These are phyloP conservation scores for Stegodyphus mimosarum DNA, from an alignment of 1,140 invertebrate species.

Conservation along the genomic window DNA sequence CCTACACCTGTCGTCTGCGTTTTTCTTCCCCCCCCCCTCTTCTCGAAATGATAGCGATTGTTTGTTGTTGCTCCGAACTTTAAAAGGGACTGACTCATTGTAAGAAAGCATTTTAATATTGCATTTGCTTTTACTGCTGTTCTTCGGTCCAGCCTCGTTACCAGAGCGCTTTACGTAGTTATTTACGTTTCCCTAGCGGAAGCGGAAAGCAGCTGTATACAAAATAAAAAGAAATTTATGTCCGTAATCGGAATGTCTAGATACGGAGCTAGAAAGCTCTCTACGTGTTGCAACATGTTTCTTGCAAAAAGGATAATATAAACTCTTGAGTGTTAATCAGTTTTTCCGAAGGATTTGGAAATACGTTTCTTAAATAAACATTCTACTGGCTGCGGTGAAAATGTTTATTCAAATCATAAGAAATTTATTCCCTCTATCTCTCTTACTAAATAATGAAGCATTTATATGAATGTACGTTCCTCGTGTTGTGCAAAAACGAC, in stretches of 20 bases:
- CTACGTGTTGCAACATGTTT: neutral
- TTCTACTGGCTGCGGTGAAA: too few species aligned
- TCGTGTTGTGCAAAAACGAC: too few species aligned
- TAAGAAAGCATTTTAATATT: neutral
- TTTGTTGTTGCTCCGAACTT: neutral
- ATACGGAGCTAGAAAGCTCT: neutral
- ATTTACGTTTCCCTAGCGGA: neutral
- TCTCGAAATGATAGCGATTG: neutral
- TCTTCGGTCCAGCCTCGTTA: neutral
- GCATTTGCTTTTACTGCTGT: neutral
- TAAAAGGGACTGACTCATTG: neutral
- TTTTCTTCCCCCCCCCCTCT: too few species aligned
- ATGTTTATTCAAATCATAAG: too few species aligned
- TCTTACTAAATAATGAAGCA: too few species aligned
- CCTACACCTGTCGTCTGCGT: too few species aligned
- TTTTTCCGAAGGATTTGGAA: too few species aligned
- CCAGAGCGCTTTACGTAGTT: neutral
- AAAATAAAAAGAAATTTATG: constrained; percentile 12
- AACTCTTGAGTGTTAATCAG: too few species aligned
- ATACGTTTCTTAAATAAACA: too few species aligned
- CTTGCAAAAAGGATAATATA: neutral
- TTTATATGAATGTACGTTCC: too few species aligned
- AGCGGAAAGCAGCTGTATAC: neutral
- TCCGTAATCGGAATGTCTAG: neutral
- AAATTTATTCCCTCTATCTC: too few species aligned